These are phyloP conservation scores for Cossypha polioptera DNA, from an alignment of 2,797 vertebrate species.

Conservation along the genomic window DNA sequence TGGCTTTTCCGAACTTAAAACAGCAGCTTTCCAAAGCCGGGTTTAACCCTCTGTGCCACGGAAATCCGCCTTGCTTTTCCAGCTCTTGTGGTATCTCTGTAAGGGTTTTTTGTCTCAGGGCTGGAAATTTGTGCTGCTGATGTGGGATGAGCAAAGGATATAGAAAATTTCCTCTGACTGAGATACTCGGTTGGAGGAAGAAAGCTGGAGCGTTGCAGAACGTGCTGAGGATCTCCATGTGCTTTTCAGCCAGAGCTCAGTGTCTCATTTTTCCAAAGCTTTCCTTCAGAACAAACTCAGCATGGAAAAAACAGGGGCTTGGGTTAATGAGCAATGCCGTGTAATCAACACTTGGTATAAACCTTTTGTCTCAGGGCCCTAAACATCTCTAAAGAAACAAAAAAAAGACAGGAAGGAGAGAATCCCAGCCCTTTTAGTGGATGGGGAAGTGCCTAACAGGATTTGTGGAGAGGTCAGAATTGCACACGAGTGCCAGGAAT, in stretches of 20 bases:
- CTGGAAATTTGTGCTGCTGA: neutral
- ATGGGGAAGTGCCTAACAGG: neutral
- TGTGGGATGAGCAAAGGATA: accelerated
- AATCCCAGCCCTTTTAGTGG: neutral
- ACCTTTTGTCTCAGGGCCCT: neutral
- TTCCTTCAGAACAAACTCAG: neutral
- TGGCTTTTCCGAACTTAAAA: neutral
- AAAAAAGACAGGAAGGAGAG: neutral
- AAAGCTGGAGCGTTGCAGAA: neutral
- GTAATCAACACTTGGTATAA: neutral
- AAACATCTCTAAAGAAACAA: neutral
- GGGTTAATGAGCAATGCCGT: slow-evolving; percentile 1
- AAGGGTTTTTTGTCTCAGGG: accelerated
- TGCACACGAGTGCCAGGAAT: neutral
- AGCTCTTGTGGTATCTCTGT: accelerated
- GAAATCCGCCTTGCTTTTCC: accelerated
- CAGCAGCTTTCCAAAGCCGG: neutral
- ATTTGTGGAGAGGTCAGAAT: neutral
- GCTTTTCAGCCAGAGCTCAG: accelerated
- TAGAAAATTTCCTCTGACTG: neutral
- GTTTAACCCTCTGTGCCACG: neutral
- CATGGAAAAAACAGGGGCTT: neutral
- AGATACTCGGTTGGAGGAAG: neutral
- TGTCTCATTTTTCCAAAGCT: neutral
- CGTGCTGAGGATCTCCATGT: neutral